Evolutionary conservation across 2,797 vertebrate genomes (phyloP), one percentile per base, ranked within the genome.

Genomic region (Crocidura indochinensis): DNA sequence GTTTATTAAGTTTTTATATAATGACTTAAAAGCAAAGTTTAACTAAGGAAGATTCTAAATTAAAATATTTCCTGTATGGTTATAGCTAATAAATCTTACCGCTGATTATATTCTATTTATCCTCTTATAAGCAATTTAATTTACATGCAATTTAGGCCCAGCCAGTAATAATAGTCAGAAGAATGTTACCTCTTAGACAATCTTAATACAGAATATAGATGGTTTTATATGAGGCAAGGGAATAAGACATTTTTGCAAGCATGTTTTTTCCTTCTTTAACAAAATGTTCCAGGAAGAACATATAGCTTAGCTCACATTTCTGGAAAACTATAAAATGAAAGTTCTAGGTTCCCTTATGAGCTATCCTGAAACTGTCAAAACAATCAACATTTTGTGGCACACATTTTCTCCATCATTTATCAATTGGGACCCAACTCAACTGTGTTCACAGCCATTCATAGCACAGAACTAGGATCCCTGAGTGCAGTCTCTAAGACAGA

Each of bases 11-110:
- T 81, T 68, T 78, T 68, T 14, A 84, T 8, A 29, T 19, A 64
- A 77, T 27, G 31, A 31, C 88, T 87, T 71, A 53, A 81, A 90
- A 78, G 47, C 17, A 67, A 53, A 78, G 84, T 47, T 62, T 90
- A 74, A 76, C 79, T 47, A 3, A 47, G 67, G 51, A 72, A 85
- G 62, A 26, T 75, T 75, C 49, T 64, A 19, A 91, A 85, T 85
- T 85, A 84, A 91, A 93, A 19, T 67, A 31, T 75, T 84, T 93
- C 60, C 75, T 75, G 53, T 31, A 10, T 0, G 2, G 46, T 56
- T 71, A 62, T 46, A 38, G 60, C 47, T 75, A 53, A 69, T 71
- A 24, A 78, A 29, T 51, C n/a, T 64, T 26, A 29, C 65, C 29
- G 6, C 65, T 49, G 49, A 65, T 84, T 62, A 38, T 8, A 26